Conservation (phyloP, 1,140 invertebrate species). For the Sesamia nonagrioides region DNA sequence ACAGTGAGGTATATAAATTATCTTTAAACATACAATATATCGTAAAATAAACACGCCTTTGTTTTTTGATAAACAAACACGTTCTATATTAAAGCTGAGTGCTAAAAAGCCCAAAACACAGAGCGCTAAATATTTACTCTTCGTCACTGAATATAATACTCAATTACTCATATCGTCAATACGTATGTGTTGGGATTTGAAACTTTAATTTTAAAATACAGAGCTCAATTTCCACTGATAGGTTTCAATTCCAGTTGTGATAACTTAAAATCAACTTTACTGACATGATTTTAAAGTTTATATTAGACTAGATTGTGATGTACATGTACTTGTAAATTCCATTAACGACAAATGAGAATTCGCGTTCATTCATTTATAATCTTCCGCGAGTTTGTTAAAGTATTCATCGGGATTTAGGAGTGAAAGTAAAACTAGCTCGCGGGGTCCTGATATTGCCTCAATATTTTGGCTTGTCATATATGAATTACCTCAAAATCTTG, state of each 20-base stretch:
- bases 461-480: background rate
- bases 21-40: background rate
- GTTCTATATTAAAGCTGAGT: background rate
- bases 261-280: background rate
- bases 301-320: background rate
- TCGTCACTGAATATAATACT: slow-evolving; percentile 24
- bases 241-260: background rate
- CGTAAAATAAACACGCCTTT: background rate
- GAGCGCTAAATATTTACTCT: slow-evolving; percentile 3
- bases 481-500: no score
- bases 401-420: background rate
- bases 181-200: background rate
- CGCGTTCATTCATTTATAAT: slow-evolving; percentile 18
- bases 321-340: slow-evolving; percentile 15
- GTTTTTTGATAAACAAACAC: background rate
- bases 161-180: slow-evolving; percentile 12
- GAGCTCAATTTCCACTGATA: slow-evolving; percentile 1
- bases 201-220: background rate
- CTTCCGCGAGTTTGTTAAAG: background rate
- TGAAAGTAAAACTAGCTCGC: background rate
- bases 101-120: slow-evolving; percentile 34
- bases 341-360: background rate
- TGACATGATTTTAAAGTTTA: background rate
- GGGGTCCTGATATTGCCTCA: background rate
- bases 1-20: no score